Conservation (phyloP, 2,113 vertebrate genomes). For the Calyptomena viridis region DNA sequence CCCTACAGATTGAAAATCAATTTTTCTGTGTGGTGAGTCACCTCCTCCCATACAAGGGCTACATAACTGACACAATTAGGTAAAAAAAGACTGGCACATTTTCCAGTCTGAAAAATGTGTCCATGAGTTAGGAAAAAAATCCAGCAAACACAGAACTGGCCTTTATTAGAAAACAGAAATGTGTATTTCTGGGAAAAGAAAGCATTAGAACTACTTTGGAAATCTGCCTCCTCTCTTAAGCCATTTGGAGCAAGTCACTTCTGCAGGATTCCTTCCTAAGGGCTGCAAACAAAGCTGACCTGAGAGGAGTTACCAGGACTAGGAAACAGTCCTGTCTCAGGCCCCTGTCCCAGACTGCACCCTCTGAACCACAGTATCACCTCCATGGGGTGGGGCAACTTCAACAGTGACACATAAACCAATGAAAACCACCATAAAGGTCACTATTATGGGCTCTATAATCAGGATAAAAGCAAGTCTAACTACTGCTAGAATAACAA, state of each 20-base stretch:
- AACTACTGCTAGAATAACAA: neutral
- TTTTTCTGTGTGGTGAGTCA: neutral
- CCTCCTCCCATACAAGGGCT: neutral
- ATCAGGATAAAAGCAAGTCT: neutral
- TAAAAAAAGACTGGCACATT: neutral
- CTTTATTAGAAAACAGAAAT: neutral
- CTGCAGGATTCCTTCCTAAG: fast-evolving
- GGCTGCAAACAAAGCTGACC: neutral
- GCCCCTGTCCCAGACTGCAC: neutral
- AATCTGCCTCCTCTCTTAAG: neutral
- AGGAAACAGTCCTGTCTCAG: fast-evolving
- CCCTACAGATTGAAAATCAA: neutral
- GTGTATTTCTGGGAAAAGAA: neutral
- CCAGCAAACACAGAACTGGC: neutral
- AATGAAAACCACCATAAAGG: neutral
- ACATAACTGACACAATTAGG: neutral
- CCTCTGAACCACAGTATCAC: fast-evolving
- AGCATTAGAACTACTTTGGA: neutral
- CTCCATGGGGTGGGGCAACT: neutral
- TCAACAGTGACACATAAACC: neutral
- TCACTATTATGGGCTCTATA: neutral
- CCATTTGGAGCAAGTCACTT: neutral
- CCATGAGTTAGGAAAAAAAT: neutral
- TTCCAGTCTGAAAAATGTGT: neutral
- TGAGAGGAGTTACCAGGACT: neutral